Conservation (phyloP, 2,113 vertebrate species). For the Podilymbus podiceps region DNA sequence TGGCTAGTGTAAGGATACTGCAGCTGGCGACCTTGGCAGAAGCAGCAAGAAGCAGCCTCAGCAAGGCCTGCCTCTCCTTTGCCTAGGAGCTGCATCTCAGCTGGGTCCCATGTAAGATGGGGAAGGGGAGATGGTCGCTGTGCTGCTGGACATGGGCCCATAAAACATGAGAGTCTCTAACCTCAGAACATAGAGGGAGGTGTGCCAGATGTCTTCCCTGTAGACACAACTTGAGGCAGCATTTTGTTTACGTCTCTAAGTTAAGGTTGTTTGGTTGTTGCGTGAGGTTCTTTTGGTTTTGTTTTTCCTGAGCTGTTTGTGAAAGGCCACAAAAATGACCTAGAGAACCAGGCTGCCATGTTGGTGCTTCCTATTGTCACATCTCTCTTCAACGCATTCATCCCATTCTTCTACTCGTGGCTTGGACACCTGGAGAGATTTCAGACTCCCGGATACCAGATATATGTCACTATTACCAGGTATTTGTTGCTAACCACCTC, state of each 20-base stretch:
- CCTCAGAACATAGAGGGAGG: neutral
- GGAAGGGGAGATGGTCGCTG: neutral
- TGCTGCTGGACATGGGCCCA: neutral
- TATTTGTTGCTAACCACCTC: slow-evolving; percentile 23
- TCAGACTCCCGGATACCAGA: slow-evolving; percentile 76
- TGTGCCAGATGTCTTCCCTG: neutral
- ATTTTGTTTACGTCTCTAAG: neutral
- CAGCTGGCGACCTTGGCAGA: neutral
- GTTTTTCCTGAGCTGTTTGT: slow-evolving; percentile 44
- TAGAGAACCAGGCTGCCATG: slow-evolving; percentile 74
- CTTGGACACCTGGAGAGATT: slow-evolving; percentile 85
- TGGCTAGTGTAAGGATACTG: neutral
- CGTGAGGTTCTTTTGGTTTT: neutral
- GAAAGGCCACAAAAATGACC: neutral
- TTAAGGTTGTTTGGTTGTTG: neutral
- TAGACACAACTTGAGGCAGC: neutral
- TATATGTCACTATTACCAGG: slow-evolving; percentile 85
- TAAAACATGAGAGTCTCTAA: neutral
- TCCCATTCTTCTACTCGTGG: slow-evolving; percentile 86
- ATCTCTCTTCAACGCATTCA: slow-evolving; percentile 83
- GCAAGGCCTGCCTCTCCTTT: neutral
- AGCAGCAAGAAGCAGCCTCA: neutral
- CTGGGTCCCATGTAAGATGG: neutral
- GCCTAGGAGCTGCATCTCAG: neutral
- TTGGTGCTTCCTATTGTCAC: slow-evolving; percentile 84